Conservation (phyloP, 2,888 invertebrate genomes). For the Dryobota labecula region DNA sequence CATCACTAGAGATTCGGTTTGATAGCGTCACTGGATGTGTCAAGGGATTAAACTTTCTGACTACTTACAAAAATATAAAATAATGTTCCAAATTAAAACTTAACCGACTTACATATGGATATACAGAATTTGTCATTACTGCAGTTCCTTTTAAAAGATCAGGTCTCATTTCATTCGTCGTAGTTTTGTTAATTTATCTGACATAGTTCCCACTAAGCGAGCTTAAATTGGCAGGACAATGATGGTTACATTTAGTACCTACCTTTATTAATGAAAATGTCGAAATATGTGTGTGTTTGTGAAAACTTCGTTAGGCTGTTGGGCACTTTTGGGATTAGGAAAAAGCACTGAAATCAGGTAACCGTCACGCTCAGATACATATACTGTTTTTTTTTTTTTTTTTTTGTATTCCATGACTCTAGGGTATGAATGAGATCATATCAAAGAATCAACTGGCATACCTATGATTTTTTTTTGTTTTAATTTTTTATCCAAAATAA, state of each 20-base stretch:
- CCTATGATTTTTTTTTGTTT: too few relatives aligned
- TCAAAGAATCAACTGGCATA: too few relatives aligned
- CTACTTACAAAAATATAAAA: background rate
- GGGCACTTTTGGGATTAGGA: too few relatives aligned
- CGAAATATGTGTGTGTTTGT: background rate
- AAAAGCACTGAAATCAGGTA: too few relatives aligned
- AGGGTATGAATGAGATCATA: too few relatives aligned
- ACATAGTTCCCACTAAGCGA: constrained; percentile 18
- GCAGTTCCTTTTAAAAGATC: background rate
- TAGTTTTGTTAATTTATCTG: constrained; percentile 13
- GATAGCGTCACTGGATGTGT: constrained; percentile 37
- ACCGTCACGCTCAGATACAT: too few relatives aligned
- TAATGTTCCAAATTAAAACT: too few relatives aligned
- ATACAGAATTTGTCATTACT: background rate
- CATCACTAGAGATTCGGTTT: constrained; percentile 75
- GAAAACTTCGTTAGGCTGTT: too few relatives aligned
- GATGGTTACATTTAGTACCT: background rate
- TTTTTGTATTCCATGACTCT: too few relatives aligned
- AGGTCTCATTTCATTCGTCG: background rate
- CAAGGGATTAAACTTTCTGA: background rate
- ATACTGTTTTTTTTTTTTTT: too few relatives aligned
- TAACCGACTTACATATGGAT: too few relatives aligned
- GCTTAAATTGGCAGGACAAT: constrained; percentile 34
- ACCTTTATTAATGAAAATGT: background rate
- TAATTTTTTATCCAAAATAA: too few relatives aligned